Evolutionary conservation across 2,888 invertebrate genomes (phyloP).

Genomic region (Cristatella mucedo): DNA sequence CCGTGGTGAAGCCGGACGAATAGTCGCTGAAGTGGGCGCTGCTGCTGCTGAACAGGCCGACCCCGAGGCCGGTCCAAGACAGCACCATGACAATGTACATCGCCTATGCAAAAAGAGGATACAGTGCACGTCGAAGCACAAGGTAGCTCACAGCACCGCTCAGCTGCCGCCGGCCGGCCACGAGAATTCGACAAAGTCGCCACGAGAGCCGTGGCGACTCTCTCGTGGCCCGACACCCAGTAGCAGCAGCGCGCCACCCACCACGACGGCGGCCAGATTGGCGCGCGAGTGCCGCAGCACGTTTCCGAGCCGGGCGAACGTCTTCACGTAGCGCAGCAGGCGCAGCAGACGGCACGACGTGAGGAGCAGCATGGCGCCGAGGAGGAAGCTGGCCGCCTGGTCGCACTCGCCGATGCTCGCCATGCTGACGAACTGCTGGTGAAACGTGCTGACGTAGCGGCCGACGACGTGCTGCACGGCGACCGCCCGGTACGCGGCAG

Average conservation of each 20-base stretch:
- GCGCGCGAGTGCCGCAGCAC: no score
- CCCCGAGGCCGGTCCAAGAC: conserved; percentile 25
- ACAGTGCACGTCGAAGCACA: conserved; percentile 22
- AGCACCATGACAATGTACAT: conserved; percentile 20
- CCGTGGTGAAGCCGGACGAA: conserved; percentile 20
- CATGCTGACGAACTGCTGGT: conserved; percentile 28
- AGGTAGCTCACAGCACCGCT: conserved; percentile 24
- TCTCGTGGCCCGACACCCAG: background rate
- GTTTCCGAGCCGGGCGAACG: conserved; percentile 23
- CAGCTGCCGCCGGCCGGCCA: conserved; percentile 20
- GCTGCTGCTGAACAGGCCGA: conserved; percentile 23
- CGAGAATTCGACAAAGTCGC: background rate
- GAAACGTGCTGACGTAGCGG: no score
- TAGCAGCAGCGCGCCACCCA: background rate
- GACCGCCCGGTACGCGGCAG: no score
- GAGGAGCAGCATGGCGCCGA: conserved; percentile 25
- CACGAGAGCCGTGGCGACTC: background rate
- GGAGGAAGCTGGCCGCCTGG: conserved; percentile 21
- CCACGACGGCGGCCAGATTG: no score
- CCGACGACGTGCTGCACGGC: no score
- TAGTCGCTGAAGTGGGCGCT: conserved; percentile 19
- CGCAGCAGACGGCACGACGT: conserved; percentile 20
- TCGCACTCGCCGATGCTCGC: conserved; percentile 29
- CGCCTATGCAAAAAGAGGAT: conserved; percentile 18
- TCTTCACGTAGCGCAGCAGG: conserved; percentile 22